These are phyloP conservation scores for Bos taurus DNA, from an alignment of 2,113 vertebrate genomes.

Conservation along the genomic window DNA sequence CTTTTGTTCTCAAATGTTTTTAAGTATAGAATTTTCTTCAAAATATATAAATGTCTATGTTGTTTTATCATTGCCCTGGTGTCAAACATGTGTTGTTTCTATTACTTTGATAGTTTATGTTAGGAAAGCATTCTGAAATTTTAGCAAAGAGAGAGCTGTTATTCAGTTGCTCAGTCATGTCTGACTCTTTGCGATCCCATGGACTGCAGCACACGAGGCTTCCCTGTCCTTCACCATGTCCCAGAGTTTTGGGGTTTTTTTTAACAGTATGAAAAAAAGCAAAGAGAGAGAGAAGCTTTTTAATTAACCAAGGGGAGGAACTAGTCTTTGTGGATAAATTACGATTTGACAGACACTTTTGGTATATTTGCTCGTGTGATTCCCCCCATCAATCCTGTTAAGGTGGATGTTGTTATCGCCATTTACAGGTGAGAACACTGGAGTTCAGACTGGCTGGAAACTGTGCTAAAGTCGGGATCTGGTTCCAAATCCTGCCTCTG, in stretches of 20 bases:
- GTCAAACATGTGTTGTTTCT: neutral
- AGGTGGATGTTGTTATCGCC: neutral
- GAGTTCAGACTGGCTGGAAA: neutral
- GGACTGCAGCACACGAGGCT: neutral
- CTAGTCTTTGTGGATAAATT: neutral
- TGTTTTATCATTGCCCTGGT: neutral
- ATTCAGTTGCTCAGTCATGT: accelerated
- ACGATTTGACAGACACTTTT: neutral
- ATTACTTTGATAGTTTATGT: neutral
- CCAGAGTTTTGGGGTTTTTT: neutral
- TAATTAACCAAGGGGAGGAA: neutral
- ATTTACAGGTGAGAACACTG: neutral
- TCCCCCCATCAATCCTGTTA: neutral
- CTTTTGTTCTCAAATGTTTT: neutral
- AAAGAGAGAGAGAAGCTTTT: neutral
- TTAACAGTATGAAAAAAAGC: neutral
- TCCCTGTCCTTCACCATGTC: neutral
- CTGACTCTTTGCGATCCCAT: accelerated
- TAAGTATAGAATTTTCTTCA: neutral
- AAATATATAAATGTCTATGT: neutral
- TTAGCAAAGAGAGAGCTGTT: neutral
- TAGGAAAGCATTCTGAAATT: neutral
- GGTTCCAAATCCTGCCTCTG: neutral
- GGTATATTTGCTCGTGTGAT: neutral
- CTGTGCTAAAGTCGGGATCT: neutral